A percentile compares a stretch with the other conserved stretches of the same genome.
Evolutionary conservation across 2,888 invertebrate genomes (phyloP).

Genomic region (Dioctria rufipes): DNA sequence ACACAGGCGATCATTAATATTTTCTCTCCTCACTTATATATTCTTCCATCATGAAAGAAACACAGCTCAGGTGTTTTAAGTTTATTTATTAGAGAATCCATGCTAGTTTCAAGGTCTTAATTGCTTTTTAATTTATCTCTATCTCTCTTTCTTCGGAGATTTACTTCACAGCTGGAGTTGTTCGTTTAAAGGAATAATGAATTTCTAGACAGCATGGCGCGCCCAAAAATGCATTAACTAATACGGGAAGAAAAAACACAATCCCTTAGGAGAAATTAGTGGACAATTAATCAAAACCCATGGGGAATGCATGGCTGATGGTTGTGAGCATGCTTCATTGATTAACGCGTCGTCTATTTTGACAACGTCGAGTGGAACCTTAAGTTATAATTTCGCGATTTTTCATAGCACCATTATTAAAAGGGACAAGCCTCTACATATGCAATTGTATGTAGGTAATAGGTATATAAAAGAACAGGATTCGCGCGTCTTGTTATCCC

Average conservation of each 20-base stretch:
- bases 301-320: conserved; percentile 4
- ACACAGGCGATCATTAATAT: too few species aligned
- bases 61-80: conserved; percentile 11
- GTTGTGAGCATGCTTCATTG: conserved; percentile 3
- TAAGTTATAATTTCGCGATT: conserved; percentile 49
- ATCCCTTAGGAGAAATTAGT: conserved; percentile 2
- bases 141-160: conserved; percentile 4
- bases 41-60: background rate
- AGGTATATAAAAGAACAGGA: background rate
- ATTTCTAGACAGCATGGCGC: conserved; percentile 41
- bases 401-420: conserved; percentile 31
- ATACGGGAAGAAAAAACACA: background rate
- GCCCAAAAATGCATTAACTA: conserved; percentile 26
- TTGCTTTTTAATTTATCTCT: conserved; percentile 52
- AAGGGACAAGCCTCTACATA: background rate
- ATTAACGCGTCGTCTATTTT: conserved; percentile 49
- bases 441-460: background rate
- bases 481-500: background rate
- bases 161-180: conserved; percentile 43
- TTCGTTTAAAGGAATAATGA: conserved; percentile 15
- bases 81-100: background rate
- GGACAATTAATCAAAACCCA: conserved; percentile 34
- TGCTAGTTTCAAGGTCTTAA: conserved; percentile 28
- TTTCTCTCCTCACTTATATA: background rate
- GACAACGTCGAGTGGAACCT: conserved; percentile 49